A percentile compares a stretch with the other conserved stretches of the same genome.
Evolutionary conservation across 2,113 vertebrate genomes (phyloP).

Genomic region (Coregonus clupeaformis): DNA sequence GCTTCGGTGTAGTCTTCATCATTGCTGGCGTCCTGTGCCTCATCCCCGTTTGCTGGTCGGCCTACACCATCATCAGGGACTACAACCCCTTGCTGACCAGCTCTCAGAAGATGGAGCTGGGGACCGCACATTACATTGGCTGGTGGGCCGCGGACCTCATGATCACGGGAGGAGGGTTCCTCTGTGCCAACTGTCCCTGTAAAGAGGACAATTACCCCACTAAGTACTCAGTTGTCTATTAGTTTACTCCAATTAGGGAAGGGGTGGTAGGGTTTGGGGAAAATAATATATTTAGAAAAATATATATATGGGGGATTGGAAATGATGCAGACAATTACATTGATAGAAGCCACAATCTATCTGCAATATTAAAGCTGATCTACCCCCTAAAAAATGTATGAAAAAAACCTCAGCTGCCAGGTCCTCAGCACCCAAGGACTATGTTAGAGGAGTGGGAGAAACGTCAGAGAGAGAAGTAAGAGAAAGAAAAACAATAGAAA

Average conservation of each 20-base stretch:
- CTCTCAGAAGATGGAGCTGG: conserved; percentile 83
- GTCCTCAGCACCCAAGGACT: conserved; percentile 75
- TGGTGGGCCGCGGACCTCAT: conserved; percentile 82
- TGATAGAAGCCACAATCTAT: too few relatives aligned
- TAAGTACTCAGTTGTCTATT: conserved; percentile 69
- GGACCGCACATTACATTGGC: conserved; percentile 86
- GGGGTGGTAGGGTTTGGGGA: too few relatives aligned
- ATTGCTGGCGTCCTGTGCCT: conserved; percentile 77
- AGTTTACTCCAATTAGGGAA: too few relatives aligned
- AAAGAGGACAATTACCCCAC: conserved; percentile 76
- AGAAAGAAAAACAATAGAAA: not conserved
- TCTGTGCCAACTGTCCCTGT: conserved; percentile 86
- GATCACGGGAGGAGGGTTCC: conserved; percentile 80
- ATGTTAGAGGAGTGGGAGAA: conserved; percentile 74
- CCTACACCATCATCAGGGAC: conserved; percentile 79
- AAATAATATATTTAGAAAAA: too few relatives aligned
- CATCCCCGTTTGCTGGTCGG: conserved; percentile 87
- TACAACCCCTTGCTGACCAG: conserved; percentile 75
- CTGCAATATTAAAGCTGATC: too few relatives aligned
- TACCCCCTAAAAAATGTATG: too few relatives aligned
- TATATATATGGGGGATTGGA: too few relatives aligned
- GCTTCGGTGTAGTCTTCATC: conserved; percentile 78
- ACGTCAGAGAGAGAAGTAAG: not conserved
- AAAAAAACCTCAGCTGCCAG: conserved; percentile 74
- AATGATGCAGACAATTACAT: too few relatives aligned